phyloP scores from a whole-genome alignment of 2,113 vertebrate genomes.

The Dinomys branickii region DNA sequence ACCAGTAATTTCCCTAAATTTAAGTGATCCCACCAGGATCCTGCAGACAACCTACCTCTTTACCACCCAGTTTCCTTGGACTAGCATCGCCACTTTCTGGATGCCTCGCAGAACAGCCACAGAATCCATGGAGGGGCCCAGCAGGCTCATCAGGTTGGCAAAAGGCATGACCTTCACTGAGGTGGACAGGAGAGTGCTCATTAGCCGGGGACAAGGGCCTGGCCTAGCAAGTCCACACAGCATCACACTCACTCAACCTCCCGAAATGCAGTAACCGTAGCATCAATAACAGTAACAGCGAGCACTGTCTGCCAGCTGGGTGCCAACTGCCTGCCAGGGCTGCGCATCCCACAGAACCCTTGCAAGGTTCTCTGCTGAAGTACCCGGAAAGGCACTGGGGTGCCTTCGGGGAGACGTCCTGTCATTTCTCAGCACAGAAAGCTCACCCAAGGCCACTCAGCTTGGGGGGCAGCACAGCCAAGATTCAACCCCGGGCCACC shows the following conservation, averaged over 20 bases:
- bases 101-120: slow-evolving; percentile 95
- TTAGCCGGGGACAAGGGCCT: background rate
- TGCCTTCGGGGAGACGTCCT: background rate
- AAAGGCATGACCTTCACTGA: slow-evolving; percentile 97
- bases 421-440: background rate
- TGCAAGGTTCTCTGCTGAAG: background rate
- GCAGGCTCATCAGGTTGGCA: slow-evolving; percentile 96
- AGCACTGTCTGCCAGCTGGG: no score
- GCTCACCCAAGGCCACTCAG: no score
- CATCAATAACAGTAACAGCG: rapidly evolving
- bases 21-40: background rate
- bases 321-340: background rate
- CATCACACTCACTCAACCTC: background rate
- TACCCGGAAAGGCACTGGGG: background rate
- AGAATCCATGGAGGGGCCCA: slow-evolving; percentile 93
- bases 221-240: background rate
- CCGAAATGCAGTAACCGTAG: rapidly evolving
- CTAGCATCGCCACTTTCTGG: slow-evolving; percentile 98
- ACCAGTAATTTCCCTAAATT: background rate
- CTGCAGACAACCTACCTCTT: slow-evolving; percentile 90
- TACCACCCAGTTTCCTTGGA: slow-evolving; percentile 99
- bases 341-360: background rate
- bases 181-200: background rate
- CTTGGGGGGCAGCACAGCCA: background rate
- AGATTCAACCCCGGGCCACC: background rate